Percentiles rank a stretch among this genome's conserved stretches.
Conservation (phyloP, 1,140 invertebrate genomes). For the Drosophila ogumai region DNA sequence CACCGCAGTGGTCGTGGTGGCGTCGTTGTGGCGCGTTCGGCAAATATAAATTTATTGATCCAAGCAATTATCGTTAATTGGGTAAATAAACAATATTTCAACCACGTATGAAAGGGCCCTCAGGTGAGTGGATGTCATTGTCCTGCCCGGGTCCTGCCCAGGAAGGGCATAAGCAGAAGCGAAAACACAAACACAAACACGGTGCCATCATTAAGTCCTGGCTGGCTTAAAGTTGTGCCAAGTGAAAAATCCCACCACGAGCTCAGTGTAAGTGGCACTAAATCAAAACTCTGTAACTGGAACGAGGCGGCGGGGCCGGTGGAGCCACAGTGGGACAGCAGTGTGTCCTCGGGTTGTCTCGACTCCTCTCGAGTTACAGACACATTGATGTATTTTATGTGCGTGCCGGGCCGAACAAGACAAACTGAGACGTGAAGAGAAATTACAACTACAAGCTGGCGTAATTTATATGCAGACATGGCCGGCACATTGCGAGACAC, state of each 20-base stretch:
- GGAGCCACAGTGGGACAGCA: conserved; percentile 26
- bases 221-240: conserved; percentile 46
- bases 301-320: neutral
- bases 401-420: conserved; percentile 58
- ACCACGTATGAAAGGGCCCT: conserved; percentile 30
- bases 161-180: conserved; percentile 5
- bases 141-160: conserved; percentile 1
- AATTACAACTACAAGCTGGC: conserved; percentile 76
- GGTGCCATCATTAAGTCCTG: conserved; percentile 54
- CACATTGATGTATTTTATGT: conserved; percentile 78
- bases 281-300: conserved; percentile 69
- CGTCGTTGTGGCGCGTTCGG: conserved; percentile 41
- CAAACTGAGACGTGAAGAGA: conserved; percentile 73
- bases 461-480: conserved; percentile 82
- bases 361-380: conserved; percentile 47
- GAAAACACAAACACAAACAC: conserved; percentile 30
- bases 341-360: conserved; percentile 54
- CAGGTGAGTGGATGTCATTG: conserved; percentile 42
- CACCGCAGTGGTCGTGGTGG: conserved; percentile 23
- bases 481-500: conserved; percentile 71
- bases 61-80: conserved; percentile 78
- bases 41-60: conserved; percentile 80
- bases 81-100: conserved; percentile 78
- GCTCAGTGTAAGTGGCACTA: conserved; percentile 60
- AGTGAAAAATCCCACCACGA: conserved; percentile 32